Evolutionary conservation across 2,888 invertebrate genomes (phyloP).

Genomic region (Philopedon plagiatum): DNA sequence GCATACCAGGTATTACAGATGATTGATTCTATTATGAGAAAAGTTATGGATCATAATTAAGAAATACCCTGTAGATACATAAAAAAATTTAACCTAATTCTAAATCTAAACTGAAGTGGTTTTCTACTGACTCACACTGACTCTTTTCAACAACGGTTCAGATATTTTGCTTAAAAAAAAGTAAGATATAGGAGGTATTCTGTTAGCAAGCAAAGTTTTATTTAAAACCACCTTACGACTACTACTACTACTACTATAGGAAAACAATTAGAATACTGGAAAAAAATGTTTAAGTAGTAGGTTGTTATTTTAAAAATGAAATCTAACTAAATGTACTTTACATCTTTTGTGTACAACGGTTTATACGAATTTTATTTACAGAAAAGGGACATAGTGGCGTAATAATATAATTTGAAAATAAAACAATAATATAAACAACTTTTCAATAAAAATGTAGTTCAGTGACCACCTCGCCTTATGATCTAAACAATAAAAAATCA

Average conservation of each 20-base stretch:
- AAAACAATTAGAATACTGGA: slow-evolving; percentile 50
- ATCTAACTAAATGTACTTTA: slow-evolving; percentile 6
- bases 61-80: no score
- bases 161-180: no score
- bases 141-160: no score
- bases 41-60: no score
- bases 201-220: no score
- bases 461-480: background rate
- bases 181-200: no score
- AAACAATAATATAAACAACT: slow-evolving; percentile 1
- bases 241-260: background rate
- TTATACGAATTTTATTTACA: slow-evolving; percentile 10
- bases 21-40: no score
- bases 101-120: no score
- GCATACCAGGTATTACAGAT: no score
- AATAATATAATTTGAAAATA: background rate
- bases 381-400: background rate
- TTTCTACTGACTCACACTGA: no score
- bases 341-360: slow-evolving; percentile 3
- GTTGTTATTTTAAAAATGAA: background rate
- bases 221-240: background rate
- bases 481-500: slow-evolving; percentile 3
- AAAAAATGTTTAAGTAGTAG: slow-evolving; percentile 34
- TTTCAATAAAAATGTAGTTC: background rate
- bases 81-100: no score